Evolutionary conservation across 2,797 vertebrate species (phyloP).

Genomic region (Pangasius larnaudii): DNA sequence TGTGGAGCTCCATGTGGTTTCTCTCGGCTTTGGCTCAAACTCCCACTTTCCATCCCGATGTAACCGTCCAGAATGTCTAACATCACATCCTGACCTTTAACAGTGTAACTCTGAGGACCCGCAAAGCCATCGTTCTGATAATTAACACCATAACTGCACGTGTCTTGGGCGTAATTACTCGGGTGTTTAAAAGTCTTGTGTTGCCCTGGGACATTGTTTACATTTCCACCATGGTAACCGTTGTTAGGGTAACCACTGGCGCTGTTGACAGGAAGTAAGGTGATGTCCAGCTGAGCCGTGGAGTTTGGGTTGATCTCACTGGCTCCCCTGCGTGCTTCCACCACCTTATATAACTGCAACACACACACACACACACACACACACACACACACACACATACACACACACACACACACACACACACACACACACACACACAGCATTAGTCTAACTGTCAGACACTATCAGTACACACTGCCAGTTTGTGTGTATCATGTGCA

Average conservation of each 20-base stretch:
- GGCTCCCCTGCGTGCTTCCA: slow-evolving; percentile 88
- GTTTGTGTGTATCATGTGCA: background rate
- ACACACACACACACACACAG: slow-evolving; percentile 40
- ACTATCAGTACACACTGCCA: background rate
- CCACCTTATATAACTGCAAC: slow-evolving; percentile 92
- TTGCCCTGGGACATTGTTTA: slow-evolving; percentile 8
- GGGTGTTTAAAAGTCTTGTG: slow-evolving; percentile 57
- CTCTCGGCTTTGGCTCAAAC: slow-evolving; percentile 64
- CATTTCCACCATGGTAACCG: slow-evolving; percentile 46
- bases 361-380: slow-evolving; percentile 35
- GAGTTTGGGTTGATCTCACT: slow-evolving; percentile 70
- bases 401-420: slow-evolving; percentile 49
- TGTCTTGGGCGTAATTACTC: slow-evolving; percentile 50
- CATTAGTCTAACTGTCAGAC: background rate
- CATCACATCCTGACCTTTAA: slow-evolving; percentile 68
- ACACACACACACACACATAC: slow-evolving; percentile 40
- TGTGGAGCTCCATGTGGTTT: slow-evolving; percentile 76
- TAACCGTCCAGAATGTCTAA: slow-evolving; percentile 77
- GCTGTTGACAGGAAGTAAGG: slow-evolving; percentile 62
- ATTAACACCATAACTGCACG: slow-evolving; percentile 50
- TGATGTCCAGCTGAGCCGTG: slow-evolving; percentile 66
- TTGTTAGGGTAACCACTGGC: slow-evolving; percentile 55
- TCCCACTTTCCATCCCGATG: slow-evolving; percentile 65
- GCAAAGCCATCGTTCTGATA: slow-evolving; percentile 60
- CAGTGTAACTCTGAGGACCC: slow-evolving; percentile 58